These are phyloP conservation scores for Lemur catta DNA, from an alignment of 2,797 vertebrate genomes.

Conservation along the genomic window DNA sequence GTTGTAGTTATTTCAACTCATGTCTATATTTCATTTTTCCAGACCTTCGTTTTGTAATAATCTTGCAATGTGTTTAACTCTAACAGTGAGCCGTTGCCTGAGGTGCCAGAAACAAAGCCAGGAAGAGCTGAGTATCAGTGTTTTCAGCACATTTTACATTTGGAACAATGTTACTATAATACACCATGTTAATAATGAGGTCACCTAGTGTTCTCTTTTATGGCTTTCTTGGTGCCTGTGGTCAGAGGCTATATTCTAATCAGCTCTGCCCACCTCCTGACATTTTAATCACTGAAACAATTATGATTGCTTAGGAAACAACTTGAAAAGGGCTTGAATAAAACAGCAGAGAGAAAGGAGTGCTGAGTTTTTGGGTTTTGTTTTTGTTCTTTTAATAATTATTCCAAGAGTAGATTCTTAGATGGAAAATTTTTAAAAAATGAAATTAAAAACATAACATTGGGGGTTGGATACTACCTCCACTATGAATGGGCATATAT, in stretches of 20 bases:
- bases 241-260: slow-evolving; percentile 57
- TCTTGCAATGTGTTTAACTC: slow-evolving; percentile 36
- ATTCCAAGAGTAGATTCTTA: background rate
- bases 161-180: slow-evolving; percentile 59
- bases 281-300: slow-evolving; percentile 64
- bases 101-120: slow-evolving; percentile 42
- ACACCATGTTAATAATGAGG: slow-evolving; percentile 38
- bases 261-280: slow-evolving; percentile 45
- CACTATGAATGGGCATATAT: background rate
- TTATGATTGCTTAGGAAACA: slow-evolving; percentile 44
- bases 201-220: background rate
- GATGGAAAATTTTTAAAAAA: background rate
- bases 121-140: slow-evolving; percentile 32
- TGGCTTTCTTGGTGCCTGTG: slow-evolving; percentile 42
- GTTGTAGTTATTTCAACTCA: background rate
- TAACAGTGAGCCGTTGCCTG: background rate
- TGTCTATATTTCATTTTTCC: slow-evolving; percentile 14
- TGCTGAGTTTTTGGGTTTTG: background rate
- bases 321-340: background rate
- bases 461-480: background rate
- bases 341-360: slow-evolving; percentile 4
- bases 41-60: slow-evolving; percentile 6
- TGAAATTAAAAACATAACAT: background rate
- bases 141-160: slow-evolving; percentile 53
- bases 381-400: background rate